Base-by-base conservation (phyloP, 2,113 vertebrate species). In the Python bivittatus region DNA sequence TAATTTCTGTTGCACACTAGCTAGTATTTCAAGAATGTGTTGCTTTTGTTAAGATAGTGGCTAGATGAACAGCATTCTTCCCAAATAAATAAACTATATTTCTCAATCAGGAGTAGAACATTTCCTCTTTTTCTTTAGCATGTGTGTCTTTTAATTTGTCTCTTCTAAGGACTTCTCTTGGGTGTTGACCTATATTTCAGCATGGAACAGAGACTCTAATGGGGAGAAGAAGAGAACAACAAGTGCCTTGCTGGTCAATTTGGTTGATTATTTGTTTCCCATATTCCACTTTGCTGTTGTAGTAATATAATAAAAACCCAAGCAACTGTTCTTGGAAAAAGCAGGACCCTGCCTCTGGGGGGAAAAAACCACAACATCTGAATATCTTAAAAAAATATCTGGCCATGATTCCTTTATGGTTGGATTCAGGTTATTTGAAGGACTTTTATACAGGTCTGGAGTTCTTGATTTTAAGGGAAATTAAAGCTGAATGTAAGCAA, bases 31-130 rank as follows among this genome's bases (percentile, higher is more conserved):
- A 12, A 48, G 11, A 17, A 29, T 68, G 0, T 29, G 57, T 29
- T 88, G 42, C 38, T 92, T 93, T 22, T 38, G 22, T 83, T 0
- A 0, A 86, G 13, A 83, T 84, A 94, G 54, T 88, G 57, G 22
- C 0, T 0, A 90, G 5, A 90, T 33, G 33, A 72, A 44, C 20
- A 90, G 25, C 44, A 54, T 95, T 90, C 95, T 94, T 92, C 86
- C 92, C 89, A 85, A 94, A 89, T 60, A 91, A 90, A 8, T 25
- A 88, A 88, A 87, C 5, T 0, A 0, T 91, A n/a, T 97, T 95
- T 96, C 93, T 95, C 95, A 97, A 97, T 84, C 29, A 91, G 27
- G 96, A 96, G 95, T 93, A 95, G 91, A 91, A 92, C 94, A 96
- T 95, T 97, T 97, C 96, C 93, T 90, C 92, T 93, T 95, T 0